Base-by-base conservation (phyloP, 2,888 invertebrate species). In the Anticlea derivata region DNA sequence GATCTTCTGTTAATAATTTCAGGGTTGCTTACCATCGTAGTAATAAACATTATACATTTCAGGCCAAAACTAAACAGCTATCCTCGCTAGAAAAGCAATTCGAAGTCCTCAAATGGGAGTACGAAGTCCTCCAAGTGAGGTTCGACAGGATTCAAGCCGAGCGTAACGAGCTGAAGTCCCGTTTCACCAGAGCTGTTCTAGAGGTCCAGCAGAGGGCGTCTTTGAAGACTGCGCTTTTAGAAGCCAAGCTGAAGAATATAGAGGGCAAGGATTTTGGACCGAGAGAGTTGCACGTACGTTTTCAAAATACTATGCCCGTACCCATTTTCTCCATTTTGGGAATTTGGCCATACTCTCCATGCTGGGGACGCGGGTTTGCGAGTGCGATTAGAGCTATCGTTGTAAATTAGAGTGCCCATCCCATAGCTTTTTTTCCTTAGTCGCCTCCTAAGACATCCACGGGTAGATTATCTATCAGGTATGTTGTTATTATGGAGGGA, bases 201-300 rank as follows among this genome's bases (percentile, higher is more conserved):
- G 97, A 98, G 71, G 93, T 97, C 2, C 97, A 98, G 75, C 96
- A 97, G 78, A 96, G 96, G 75, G 94, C 96, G 0, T 94, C 96
- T 3, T 80, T 96, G 66, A 96, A 96, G 79, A 96, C 96, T 60
- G 94, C 96, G 0, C 81, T 98, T 3, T 80, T 98, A 39, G 97
- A 98, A 92, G 94, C 81, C 85, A 95, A 72, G 93, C 93, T 83
- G 92, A 94, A 56, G 89, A 96, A 70, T 86, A 94, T 70, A 92
- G 94, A 69, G 93, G 96, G 85, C 80, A 95, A 58, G 65, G 95
- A 65, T 81, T 86, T 62, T 82, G 94, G 57, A 78, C 94, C 68
- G 77, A 93, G 35, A 58, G 91, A 94, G 66, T 82, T 95, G 7
- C 93, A 92, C 70, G 93, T 93, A 61, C 2, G 43, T 35, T 3